Base-by-base conservation (phyloP, 1,140 invertebrate species). In the Drosophila murphyi region DNA sequence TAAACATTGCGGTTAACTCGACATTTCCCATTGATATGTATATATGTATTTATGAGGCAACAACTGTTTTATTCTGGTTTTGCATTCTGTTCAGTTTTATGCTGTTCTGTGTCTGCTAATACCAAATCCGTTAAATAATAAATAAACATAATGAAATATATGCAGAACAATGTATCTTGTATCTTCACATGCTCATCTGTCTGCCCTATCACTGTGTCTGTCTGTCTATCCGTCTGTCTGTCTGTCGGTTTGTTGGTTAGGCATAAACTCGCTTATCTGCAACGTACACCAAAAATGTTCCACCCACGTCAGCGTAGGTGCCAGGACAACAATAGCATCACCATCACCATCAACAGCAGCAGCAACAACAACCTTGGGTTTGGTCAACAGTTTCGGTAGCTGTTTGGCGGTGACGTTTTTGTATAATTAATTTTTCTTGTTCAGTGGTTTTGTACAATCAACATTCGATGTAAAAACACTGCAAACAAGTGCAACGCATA, bases 391-490 rank as follows among this genome's bases (percentile, higher is more conserved):
- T 87, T 82, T 82, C 83, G 79, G 83, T 76, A 89, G 83, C 80
- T 87, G 83, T 87, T 87, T 87, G 79, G 83, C 82, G 83, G 82
- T 82, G 83, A 88, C 83, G 83, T 86, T 90, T 90, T 90, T 90
- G 87, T 90, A 90, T 90, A 90, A 90, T 90, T 90, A 90, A 90
- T 90, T 90, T 90, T 90, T 90, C 86, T 90, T 90, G 86, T 90
- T 90, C 86, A 90, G 86, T 90, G 86, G 86, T 90, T 90, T 90
- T 86, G 82, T 90, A 90, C 86, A 90, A 90, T 90, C 85, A 89
- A 85, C 85, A 85, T 83, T 81, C 80, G 82, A 86, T 85, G 82
- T 86, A 86, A 86, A 85, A 85, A 86, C 82, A 86, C 72, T 81
- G 82, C 82, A 86, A 86, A 86, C 82, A 86, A 86, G 78, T 87